Base-by-base conservation (phyloP, 2,797 vertebrate genomes). In the Pangasius mekongensis region DNA sequence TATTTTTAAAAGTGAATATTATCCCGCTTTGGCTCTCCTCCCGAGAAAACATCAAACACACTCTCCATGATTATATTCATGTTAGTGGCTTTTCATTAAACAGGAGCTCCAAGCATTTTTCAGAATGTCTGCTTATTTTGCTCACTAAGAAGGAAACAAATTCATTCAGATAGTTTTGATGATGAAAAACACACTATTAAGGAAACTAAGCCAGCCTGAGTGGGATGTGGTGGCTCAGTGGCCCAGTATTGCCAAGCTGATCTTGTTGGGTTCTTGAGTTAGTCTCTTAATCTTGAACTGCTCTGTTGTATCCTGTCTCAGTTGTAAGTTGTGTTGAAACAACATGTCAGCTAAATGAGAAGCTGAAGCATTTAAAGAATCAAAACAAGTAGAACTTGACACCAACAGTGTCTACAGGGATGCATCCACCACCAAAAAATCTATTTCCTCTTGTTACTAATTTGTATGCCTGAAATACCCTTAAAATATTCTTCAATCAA, bases 31-130 rank as follows among this genome's bases (percentile, higher is more conserved):
- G 76, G 47, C 43, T 83, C 39, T 76, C 27, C 20, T 52, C 71
- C 56, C 43, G 49, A 54, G 71, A 60, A 83, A 74, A 73, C 56
- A 84, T 76, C 56, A 82, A 58, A 27, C 58, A 36, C 30, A 77
- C 16, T 56, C 33, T 67, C 30, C 36, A n/a, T 66, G 73, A 56
- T 62, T 84, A 76, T 39, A 88, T 52, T 69, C 24, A 66, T 66
- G 5, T 66, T 24, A 77, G 60, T 43, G 47, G 58, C 43, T 74
- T 66, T 66, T 84, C 60, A 84, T 66, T 84, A 67, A 78, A 52
- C n/a, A 11, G 52, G 16, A 56, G n/a, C n/a, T 56, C n/a, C 22
- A 67, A 24, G 16, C n/a, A n/a, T 52, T 67, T 83, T 33, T 22
- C 9, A 66, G 49, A 33, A 52, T 54, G 64, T 67, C 64, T 84